Percentiles rank a stretch among this genome's conserved stretches.
Evolutionary conservation across 1,140 invertebrate genomes (phyloP).

Genomic region (Ladona fulva): DNA sequence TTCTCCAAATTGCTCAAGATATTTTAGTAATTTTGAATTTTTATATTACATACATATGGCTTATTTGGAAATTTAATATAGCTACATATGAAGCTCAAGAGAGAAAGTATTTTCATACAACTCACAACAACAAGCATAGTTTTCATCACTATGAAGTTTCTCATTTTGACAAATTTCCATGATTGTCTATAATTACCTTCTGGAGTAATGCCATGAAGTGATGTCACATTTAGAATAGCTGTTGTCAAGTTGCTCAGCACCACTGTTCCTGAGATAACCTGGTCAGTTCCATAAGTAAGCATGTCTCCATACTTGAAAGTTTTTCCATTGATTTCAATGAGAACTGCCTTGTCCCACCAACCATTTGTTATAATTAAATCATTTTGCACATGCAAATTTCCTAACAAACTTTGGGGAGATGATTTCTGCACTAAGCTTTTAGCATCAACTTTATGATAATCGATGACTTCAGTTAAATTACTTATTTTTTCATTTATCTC

Average conservation of each 20-base stretch:
- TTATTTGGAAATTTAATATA: too few species aligned
- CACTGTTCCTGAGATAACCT: neutral
- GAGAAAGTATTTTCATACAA: too few species aligned
- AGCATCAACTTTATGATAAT: neutral
- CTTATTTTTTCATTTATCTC: too few species aligned
- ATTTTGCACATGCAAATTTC: neutral
- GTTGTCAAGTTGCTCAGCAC: neutral
- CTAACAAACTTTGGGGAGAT: neutral
- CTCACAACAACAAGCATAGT: too few species aligned
- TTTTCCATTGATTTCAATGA: neutral
- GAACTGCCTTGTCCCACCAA: neutral
- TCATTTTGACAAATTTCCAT: neutral
- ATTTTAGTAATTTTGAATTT: too few species aligned
- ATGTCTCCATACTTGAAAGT: neutral
- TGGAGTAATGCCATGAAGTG: neutral
- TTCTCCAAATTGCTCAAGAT: too few species aligned
- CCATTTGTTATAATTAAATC: neutral
- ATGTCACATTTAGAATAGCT: neutral
- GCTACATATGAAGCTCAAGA: too few species aligned
- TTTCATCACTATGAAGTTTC: too few species aligned
- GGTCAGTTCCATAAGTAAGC: neutral
- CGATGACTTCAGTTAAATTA: too few species aligned
- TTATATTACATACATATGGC: too few species aligned
- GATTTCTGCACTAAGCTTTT: neutral
- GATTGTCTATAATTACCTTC: neutral